Evolutionary conservation across 2,113 vertebrate species (phyloP), one percentile per base, ranked within the genome.

Genomic region (Aptenodytes forsteri): DNA sequence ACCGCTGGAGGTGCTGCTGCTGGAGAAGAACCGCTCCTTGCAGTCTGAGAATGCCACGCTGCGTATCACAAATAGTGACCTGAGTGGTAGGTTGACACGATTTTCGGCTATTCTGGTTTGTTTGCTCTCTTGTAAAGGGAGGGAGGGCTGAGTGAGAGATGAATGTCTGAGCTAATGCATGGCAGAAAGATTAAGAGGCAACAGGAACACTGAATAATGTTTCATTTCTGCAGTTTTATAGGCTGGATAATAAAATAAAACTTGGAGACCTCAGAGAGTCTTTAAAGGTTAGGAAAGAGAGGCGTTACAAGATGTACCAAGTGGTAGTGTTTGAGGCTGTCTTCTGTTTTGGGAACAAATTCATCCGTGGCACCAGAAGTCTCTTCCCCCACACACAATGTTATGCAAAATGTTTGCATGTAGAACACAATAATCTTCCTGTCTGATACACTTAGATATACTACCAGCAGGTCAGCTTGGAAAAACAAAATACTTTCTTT

Each of bases 11-110:
- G 99, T 99, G 96, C 98, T 99, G 93, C 98, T 99, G 96, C 98
- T 99, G 98, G 99, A 99, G 98, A 99, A 99, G 98, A 99, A 99
- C 98, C 99, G 99, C 66, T 98, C 99, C 11, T 98, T 99, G 95
- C 99, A 99, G 96, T 99, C 99, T 0, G 99, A 99, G 98, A 99
- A 98, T 7, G 98, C 99, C 40, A 98, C 99, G 16, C 98, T 99
- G 96, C 99, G 99, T 94, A 99, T 99, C 94, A 98, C 99, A 78
- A 99, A 99, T 98, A 99, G 99, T 26, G 99, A 99, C 98, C 98
- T 99, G 98, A 99, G 99, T 49, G 99, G 99, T 99, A 99, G 99
- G 99, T 99, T 76, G 90, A 64, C 70, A 16, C n/a, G 21, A 52
- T 90, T 50, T 47, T 62, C 3, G 11, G 44, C 36, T 96, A 2